Evolutionary conservation across 92 coral and sea anemone species (phyloP).

Genomic region (Isaurus tuberculatus): DNA sequence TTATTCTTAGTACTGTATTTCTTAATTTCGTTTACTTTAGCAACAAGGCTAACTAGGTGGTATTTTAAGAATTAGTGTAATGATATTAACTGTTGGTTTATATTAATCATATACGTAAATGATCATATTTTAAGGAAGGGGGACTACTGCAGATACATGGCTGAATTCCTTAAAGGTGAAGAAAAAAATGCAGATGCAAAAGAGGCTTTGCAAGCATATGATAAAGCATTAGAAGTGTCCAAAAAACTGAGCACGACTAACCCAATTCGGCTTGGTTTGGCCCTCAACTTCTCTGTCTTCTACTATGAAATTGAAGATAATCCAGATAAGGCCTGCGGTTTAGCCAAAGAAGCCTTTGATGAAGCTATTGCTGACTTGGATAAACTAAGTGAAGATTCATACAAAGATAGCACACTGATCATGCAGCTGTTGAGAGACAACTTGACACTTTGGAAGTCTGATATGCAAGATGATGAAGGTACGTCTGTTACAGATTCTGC

Average conservation of each 20-base stretch:
- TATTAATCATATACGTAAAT: too few relatives aligned
- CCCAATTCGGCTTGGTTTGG: constrained; percentile 84
- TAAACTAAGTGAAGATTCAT: not conserved
- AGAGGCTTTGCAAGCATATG: constrained; percentile 59
- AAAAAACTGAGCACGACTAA: constrained; percentile 46
- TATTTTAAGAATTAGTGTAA: too few relatives aligned
- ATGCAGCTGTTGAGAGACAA: constrained; percentile 77
- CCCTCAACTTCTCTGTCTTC: constrained; percentile 66
- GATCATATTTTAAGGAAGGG: constrained; percentile 91
- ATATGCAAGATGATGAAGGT: constrained; percentile 49
- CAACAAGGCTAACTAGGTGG: too few relatives aligned
- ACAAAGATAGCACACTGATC: constrained; percentile 7
- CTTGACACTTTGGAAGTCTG: constrained; percentile 81
- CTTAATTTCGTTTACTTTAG: too few relatives aligned
- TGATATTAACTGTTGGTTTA: too few relatives aligned
- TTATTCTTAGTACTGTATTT: too few relatives aligned
- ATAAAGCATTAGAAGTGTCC: constrained; percentile 56
- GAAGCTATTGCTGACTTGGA: constrained; percentile 57
- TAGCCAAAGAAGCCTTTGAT: constrained; percentile 81
- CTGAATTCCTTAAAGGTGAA: constrained; percentile 75
- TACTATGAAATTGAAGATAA: constrained; percentile 66
- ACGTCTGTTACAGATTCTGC: not conserved
- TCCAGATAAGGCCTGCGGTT: constrained; percentile 59
- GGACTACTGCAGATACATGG: constrained; percentile 91
- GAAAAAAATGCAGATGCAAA: constrained; percentile 20